Evolutionary conservation across 2,113 vertebrate genomes (phyloP), one percentile per base, ranked within the genome.

Genomic region (Callipepla squamata): DNA sequence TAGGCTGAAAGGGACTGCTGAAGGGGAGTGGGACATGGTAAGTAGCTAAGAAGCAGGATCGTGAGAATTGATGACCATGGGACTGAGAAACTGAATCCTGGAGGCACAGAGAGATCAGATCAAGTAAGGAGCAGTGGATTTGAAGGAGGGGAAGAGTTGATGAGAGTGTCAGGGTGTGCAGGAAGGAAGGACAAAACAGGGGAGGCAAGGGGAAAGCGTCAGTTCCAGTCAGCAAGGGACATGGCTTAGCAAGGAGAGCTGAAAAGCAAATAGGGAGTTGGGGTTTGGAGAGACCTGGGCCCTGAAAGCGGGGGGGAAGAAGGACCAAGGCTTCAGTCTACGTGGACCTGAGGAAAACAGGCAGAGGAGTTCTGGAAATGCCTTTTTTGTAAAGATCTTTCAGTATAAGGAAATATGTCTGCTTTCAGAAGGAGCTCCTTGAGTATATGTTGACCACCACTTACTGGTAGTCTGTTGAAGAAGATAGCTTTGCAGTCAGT

Each of bases 91-190:
- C 26, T 13, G 50, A 51, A 20, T 36, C 26, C n/a, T 36, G 48
- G 25, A 70, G 68, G 34, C 26, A 10, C 34, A 28, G 47, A 16
- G 48, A 19, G n/a, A 36, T 8, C 68, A 20, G 48, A 70, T 70
- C 34, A 20, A 28, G n/a, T 26, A 48, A 26, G 20, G 68, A 25
- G 48, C 20, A 26, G 14, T 36, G 26, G 25, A 18, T 13, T 36
- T 58, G 55, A 32, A 58, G 30, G 55, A 62, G 21, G 45, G 16
- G 30, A 38, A 42, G 30, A 40, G n/a, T 77, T 57, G 58, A 26
- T 66, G 9, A 0, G 3, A 40, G 1, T 2, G 11, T 3, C 3
- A 58, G 19, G 32, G 17, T 30, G n/a, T n/a, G 32, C 18, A 57
- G 12, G 53, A 67, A 36, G 55, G 19, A 70, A 26, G 10, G 58